Percentiles rank a stretch among this genome's conserved stretches.
These are phyloP conservation scores for Halocynthia roretzi DNA, from an alignment of 23 tunicate species.

Conservation along the genomic window DNA sequence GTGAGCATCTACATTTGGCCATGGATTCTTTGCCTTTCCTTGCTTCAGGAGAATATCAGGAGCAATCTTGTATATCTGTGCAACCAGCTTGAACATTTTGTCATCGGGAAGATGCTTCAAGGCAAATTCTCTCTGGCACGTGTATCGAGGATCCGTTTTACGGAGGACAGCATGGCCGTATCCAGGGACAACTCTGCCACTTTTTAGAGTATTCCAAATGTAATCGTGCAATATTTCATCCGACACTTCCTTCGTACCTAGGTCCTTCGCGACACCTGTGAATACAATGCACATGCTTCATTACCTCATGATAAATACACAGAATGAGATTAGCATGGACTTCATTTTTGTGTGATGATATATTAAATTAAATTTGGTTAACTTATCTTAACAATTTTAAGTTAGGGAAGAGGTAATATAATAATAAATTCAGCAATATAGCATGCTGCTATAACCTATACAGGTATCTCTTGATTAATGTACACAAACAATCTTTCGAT, in stretches of 20 bases:
- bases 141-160: conserved; percentile 96
- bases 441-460: neutral
- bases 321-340: too few species aligned
- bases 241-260: conserved; percentile 80
- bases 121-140: conserved; percentile 99
- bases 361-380: too few species aligned
- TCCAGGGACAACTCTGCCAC: conserved; percentile 99
- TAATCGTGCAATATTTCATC: conserved; percentile 78
- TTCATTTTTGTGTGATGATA: too few species aligned
- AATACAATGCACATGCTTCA: neutral
- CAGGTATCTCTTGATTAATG: neutral
- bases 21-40: conserved; percentile 96
- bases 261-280: conserved; percentile 76
- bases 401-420: neutral
- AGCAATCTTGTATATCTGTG: conserved; percentile 89
- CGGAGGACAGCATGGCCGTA: conserved; percentile 98
- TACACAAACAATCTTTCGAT: neutral
- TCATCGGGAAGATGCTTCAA: conserved; percentile 97
- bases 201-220: conserved; percentile 87
- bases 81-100: conserved; percentile 88
- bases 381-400: neutral
- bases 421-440: neutral
- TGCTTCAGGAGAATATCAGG: conserved; percentile 87
- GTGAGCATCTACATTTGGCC: conserved; percentile 99
- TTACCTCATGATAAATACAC: too few species aligned